These are phyloP conservation scores for Hypocryptadius cinnamomeus DNA, from an alignment of 2,113 vertebrate species.

Conservation along the genomic window DNA sequence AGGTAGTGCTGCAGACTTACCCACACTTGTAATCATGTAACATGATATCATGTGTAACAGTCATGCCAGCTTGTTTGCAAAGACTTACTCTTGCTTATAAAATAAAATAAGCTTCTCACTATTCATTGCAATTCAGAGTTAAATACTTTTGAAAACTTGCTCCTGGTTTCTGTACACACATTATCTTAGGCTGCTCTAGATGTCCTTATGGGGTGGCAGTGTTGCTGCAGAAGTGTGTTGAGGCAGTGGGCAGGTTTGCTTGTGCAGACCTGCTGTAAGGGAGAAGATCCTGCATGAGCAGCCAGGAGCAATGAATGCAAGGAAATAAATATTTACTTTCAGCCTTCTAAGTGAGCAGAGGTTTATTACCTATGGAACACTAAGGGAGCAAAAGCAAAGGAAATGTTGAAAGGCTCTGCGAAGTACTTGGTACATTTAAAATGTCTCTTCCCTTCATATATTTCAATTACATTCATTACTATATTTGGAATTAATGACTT, in stretches of 20 bases:
- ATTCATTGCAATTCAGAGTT: not conserved
- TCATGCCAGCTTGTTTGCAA: not conserved
- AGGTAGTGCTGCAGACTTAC: not conserved
- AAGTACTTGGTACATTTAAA: not conserved
- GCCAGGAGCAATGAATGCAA: not conserved
- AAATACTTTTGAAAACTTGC: not conserved
- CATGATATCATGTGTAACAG: not conserved
- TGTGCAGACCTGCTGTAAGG: rapidly evolving
- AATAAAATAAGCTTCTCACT: not conserved
- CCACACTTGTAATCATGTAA: not conserved
- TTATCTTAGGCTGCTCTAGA: not conserved
- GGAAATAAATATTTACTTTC: not conserved
- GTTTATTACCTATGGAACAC: not conserved
- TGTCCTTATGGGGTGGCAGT: not conserved
- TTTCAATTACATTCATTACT: not conserved
- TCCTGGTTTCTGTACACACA: not conserved
- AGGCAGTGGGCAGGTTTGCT: not conserved
- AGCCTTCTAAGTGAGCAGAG: not conserved
- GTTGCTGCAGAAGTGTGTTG: not conserved
- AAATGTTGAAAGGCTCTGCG: not conserved
- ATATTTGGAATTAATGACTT: not conserved
- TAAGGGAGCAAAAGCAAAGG: not conserved
- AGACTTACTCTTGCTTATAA: not conserved
- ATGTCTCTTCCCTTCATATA: not conserved
- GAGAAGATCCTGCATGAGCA: not conserved